Conservation (phyloP, 2,888 invertebrate species). For the Eupsilia transversa region DNA sequence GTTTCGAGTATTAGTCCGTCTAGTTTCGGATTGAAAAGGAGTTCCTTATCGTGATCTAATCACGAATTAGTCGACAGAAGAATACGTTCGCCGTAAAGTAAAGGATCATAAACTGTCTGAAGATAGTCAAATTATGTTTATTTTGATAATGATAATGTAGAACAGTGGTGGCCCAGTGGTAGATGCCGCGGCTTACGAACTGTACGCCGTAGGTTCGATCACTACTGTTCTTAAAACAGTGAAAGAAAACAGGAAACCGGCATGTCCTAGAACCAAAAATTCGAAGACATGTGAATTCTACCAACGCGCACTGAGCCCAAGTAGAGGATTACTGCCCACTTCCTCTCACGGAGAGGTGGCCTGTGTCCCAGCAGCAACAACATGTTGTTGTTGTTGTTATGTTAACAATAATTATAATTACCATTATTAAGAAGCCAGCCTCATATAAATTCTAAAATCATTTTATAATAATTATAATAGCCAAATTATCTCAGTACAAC, state of each 20-base stretch:
- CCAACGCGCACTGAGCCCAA: neutral
- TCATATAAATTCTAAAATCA: neutral
- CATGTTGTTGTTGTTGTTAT: too few relatives aligned
- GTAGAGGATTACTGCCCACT: neutral
- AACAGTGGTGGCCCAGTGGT: too few relatives aligned
- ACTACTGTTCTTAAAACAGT: neutral
- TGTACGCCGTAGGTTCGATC: too few relatives aligned
- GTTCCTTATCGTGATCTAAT: neutral
- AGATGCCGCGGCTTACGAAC: too few relatives aligned
- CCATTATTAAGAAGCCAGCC: neutral
- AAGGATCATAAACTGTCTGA: neutral
- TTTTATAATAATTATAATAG: neutral
- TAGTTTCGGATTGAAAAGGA: too few relatives aligned
- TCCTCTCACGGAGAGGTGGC: neutral
- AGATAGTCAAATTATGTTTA: neutral
- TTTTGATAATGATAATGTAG: too few relatives aligned
- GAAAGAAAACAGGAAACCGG: neutral
- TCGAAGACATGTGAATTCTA: neutral
- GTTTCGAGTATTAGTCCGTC: too few relatives aligned
- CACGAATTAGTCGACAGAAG: neutral
- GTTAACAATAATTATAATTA: neutral
- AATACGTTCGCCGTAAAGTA: neutral
- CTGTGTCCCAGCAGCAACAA: neutral
- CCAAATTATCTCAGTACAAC: neutral
- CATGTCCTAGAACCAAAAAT: neutral